A percentile compares a stretch with the other conserved stretches of the same genome.
phyloP scores from a whole-genome alignment of 1,140 invertebrate genomes.

The Aplysia californica region DNA sequence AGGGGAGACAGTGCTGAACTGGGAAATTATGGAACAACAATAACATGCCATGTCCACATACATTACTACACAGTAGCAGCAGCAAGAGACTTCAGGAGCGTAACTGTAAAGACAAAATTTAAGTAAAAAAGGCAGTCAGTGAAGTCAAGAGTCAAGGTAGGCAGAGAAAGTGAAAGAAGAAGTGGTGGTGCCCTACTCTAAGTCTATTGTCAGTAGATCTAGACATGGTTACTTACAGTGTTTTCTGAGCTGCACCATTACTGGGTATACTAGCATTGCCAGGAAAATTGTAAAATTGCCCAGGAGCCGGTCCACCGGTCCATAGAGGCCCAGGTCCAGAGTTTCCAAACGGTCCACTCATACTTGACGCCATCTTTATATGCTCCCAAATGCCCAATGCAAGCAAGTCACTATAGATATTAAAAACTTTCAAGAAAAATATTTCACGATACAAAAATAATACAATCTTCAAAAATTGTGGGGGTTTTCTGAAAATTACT shows the following conservation, averaged over 20 bases:
- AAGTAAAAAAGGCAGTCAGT: too few species aligned
- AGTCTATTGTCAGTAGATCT: not conserved
- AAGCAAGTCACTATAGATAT: not conserved
- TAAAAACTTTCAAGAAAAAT: not conserved
- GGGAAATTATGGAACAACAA: too few species aligned
- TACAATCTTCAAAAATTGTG: too few species aligned
- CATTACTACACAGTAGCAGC: too few species aligned
- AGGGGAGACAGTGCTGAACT: too few species aligned
- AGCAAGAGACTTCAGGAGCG: too few species aligned
- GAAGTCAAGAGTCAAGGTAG: too few species aligned
- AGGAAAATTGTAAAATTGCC: constrained; percentile 19
- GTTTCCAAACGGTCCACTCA: constrained; percentile 6
- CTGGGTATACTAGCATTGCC: not conserved
- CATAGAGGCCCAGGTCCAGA: not conserved
- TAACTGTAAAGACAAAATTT: too few species aligned
- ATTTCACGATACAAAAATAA: not conserved
- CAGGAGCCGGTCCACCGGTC: constrained; percentile 16
- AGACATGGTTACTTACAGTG: not conserved
- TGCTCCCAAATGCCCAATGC: not conserved
- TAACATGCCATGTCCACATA: too few species aligned
- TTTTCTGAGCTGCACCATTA: not conserved
- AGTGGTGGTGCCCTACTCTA: too few species aligned
- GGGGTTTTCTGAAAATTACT: not conserved
- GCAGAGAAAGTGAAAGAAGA: too few species aligned
- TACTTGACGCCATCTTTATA: not conserved